Percentiles rank a stretch among this genome's conserved stretches.
Evolutionary conservation across 2,797 vertebrate species (phyloP).

Genomic region (Falco biarmicus): DNA sequence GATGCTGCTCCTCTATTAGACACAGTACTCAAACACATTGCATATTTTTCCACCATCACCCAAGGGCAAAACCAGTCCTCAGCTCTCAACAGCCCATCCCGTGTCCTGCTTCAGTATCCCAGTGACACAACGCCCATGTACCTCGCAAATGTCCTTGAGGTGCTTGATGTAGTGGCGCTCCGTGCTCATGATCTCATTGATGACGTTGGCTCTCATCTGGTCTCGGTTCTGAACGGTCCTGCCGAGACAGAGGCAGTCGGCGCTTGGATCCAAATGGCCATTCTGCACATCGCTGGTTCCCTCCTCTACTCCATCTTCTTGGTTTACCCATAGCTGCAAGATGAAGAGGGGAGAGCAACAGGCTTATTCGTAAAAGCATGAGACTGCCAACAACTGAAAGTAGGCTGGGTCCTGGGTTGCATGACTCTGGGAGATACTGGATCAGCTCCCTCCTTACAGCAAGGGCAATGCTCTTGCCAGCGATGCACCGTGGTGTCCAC

Average conservation of each 20-base stretch:
- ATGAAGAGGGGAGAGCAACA: slow-evolving; percentile 30
- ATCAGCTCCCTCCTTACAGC: neutral
- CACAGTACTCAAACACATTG: neutral
- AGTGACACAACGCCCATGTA: slow-evolving; percentile 20
- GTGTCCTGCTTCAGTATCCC: neutral
- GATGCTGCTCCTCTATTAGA: neutral
- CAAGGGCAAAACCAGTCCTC: neutral
- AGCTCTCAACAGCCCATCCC: neutral
- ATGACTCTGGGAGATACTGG: neutral
- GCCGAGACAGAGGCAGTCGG: slow-evolving; percentile 95
- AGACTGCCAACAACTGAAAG: neutral
- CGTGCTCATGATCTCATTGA: slow-evolving; percentile 99
- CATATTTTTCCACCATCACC: neutral
- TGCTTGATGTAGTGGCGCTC: slow-evolving; percentile 98
- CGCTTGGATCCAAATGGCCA: slow-evolving; percentile 92
- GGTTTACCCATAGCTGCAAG: slow-evolving; percentile 94
- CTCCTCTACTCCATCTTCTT: slow-evolving; percentile 95
- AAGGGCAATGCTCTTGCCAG: neutral
- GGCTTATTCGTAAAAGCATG: neutral
- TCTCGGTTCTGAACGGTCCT: slow-evolving; percentile 96
- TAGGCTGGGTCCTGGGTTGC: neutral
- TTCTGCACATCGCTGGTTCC: slow-evolving; percentile 95
- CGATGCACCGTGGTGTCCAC: fast-evolving
- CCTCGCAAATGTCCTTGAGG: slow-evolving; percentile 97
- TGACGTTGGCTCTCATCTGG: slow-evolving; percentile 99